phyloP scores from a whole-genome alignment of 2,797 vertebrate species.

The Sebastes ruberrimus region DNA sequence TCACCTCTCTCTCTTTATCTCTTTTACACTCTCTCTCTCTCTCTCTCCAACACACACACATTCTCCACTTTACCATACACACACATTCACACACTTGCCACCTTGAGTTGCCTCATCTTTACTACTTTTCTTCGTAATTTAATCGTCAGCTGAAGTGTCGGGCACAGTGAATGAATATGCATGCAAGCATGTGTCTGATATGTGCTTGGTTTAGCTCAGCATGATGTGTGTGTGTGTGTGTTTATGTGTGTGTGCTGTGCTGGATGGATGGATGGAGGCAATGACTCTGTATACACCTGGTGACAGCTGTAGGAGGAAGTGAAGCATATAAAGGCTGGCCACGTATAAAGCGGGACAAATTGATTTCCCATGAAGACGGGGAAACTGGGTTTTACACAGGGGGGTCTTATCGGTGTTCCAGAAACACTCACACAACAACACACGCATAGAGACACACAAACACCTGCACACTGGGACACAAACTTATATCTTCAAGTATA shows the following conservation, averaged over 20 bases:
- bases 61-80: neutral
- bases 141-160: constrained; percentile 41
- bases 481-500: neutral
- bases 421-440: constrained; percentile 18
- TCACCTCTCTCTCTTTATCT: constrained; percentile 2
- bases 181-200: constrained; percentile 26
- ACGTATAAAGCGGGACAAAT: constrained; percentile 65
- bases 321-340: constrained; percentile 67
- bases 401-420: constrained; percentile 46
- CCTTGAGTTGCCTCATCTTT: constrained; percentile 31
- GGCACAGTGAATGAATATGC: constrained; percentile 43
- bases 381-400: constrained; percentile 43
- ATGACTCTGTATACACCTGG: constrained; percentile 32
- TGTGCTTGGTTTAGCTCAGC: constrained; percentile 40
- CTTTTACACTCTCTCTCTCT: neutral
- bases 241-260: neutral
- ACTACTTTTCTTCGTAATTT: constrained; percentile 47
- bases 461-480: neutral
- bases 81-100: constrained; percentile 25
- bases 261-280: constrained; percentile 1
- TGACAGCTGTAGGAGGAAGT: constrained; percentile 56
- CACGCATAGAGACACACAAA: constrained; percentile 15
- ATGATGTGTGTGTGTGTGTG: neutral
- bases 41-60: neutral
- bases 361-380: constrained; percentile 74